Evolutionary conservation across 2,888 invertebrate species (phyloP), one percentile per base, ranked within the genome.

Genomic region (Hemaris fuciformis): DNA sequence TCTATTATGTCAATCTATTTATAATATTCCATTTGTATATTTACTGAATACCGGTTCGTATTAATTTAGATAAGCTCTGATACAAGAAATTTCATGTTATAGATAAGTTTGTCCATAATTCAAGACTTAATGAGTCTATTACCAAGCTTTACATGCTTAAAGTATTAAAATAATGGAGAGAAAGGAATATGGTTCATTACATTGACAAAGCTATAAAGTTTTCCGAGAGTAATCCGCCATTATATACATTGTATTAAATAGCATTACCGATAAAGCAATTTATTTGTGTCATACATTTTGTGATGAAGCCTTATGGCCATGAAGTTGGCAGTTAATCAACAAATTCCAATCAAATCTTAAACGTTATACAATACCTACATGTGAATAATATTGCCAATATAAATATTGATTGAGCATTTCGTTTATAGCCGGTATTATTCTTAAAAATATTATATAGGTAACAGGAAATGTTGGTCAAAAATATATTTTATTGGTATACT

Each of bases 191-290:
- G 20, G 20, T 43, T 20, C 10, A 43, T 20, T 20, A 43, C 22
- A 43, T 23, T 13, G 46, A 46, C 22, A 46, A 8, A 23, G 46
- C 13, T 22, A 46, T 46, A 48, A 48, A 48, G 22, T 23, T 48
- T 15, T 25, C 25, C 25, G 15, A 25, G 5, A 15, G 15, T 25
- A 48, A 48, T 25, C 25, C 25, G 15, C 7, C 4, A 25, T 25
- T 48, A 48, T 68, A 64, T 68, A 68, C 66, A 71, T 74, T 70
- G n/a, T 25, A 48, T n/a, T 48, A 68, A 72, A 63, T 60, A 43
- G 61, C 68, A 74, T 77, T 70, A 69, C 64, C 72, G 65, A 77
- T 80, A 75, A 80, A 79, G 68, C 71, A 69, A 75, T 78, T 77
- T 77, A 73, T 75, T 69, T 69, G 18, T 27, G 48, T 53, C 67